Evolutionary conservation across 2,888 invertebrate genomes (phyloP), one percentile per base, ranked within the genome.

Genomic region (Copidosoma aretas): DNA sequence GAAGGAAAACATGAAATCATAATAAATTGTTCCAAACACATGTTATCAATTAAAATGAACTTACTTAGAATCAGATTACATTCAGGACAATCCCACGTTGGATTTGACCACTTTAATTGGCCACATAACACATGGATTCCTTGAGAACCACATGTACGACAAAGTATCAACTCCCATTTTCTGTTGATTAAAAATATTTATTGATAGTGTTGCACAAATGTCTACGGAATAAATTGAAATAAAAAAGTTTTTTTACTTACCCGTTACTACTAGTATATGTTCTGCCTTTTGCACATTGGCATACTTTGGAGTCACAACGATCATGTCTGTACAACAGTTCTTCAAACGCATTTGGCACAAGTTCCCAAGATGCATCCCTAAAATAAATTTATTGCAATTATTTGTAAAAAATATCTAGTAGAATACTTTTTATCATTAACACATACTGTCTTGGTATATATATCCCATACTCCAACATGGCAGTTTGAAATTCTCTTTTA

Each of bases 341-440:
- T 0, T 88, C 86, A 82, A 88, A 94, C 0, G 94, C 93, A 77
- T 91, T 88, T 1, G 91, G 91, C 71, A 88, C 90, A 15, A 88
- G 77, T 79, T 95, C 94, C 95, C 94, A 95, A 0, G 91, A 88
- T 0, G 94, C 94, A 81, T 94, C 94, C 75, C 92, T 92, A 60
- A 41, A 65, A 71, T 61, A 67, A 32, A 60, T 51, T 43, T 15
- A 60, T 46, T 39, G 5, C 57, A 39, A 21, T 5, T n/a, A 52
- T 5, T 32, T 19, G 19, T 52, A 21, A 3, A n/a, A n/a, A 21
- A 52, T 52, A n/a, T 52, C 12, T 12, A 19, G 1, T 19, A 22
- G 19, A 1, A 19, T 24, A 49, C 21, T 49, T 22, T 41, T 21
- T 17, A 49, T 21, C 57, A 15, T 52, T 22, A 24, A 60, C 68